phyloP scores from a whole-genome alignment of 1,140 invertebrate genomes.

The Diabrotica virgifera region DNA sequence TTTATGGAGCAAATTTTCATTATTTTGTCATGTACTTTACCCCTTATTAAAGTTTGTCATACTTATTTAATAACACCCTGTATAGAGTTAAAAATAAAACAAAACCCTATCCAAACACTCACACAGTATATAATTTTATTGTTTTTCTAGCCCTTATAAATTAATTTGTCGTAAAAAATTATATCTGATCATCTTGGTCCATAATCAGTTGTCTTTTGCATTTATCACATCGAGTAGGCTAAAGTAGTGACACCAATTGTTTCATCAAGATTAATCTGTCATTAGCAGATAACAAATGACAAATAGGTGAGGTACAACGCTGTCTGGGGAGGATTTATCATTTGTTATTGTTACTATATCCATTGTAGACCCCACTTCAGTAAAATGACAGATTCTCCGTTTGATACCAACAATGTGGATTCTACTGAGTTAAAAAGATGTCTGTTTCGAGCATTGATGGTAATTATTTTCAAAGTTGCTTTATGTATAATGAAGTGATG shows the following conservation, averaged over 20 bases:
- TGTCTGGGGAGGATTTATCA: constrained; percentile 24
- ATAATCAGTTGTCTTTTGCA: constrained; percentile 9
- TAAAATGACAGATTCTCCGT: constrained; percentile 10
- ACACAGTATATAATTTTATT: no score
- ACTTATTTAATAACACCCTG: no score
- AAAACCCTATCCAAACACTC: no score
- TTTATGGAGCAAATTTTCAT: no score
- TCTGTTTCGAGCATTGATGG: background rate
- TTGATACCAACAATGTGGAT: background rate
- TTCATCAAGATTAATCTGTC: constrained; percentile 32
- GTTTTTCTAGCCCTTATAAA: no score
- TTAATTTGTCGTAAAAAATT: no score
- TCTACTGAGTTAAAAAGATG: background rate
- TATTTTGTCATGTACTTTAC: no score
- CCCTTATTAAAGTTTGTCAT: no score
- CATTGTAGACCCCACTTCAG: constrained; percentile 15
- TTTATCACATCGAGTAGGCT: constrained; percentile 8
- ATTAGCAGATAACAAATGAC: constrained; percentile 31
- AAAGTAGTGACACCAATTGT: constrained; percentile 20
- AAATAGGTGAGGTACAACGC: constrained; percentile 21
- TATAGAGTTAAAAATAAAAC: no score
- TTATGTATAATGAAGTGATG: no score
- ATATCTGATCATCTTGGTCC: background rate
- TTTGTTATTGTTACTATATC: constrained; percentile 23
- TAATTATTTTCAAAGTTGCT: no score